A percentile compares a stretch with the other conserved stretches of the same genome.
Conservation (phyloP, 1,140 invertebrate species). For the Nephotettix cincticeps region DNA sequence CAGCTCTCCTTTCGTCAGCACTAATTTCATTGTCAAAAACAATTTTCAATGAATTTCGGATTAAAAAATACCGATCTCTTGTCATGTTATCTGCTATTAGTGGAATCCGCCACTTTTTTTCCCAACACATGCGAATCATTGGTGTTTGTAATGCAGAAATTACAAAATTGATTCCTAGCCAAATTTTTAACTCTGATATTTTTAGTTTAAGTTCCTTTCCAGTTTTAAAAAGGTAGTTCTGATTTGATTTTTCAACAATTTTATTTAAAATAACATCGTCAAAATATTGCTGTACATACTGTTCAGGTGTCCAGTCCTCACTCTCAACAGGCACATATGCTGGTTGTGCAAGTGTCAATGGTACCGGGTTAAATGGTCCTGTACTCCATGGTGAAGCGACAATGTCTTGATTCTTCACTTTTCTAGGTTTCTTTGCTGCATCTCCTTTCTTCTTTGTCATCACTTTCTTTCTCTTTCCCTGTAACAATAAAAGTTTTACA, state of each 20-base stretch:
- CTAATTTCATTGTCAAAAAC: slow-evolving; percentile 11
- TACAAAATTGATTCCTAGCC: background rate
- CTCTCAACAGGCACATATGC: background rate
- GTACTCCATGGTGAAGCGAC: background rate
- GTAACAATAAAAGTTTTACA: background rate
- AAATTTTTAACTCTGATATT: background rate
- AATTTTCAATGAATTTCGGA: background rate
- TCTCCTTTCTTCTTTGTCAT: background rate
- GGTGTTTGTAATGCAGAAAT: background rate
- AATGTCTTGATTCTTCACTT: background rate
- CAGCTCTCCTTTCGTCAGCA: background rate
- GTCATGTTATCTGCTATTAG: background rate
- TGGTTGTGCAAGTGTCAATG: background rate
- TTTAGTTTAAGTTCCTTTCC: background rate
- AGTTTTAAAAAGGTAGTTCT: background rate
- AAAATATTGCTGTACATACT: background rate
- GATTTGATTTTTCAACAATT: background rate
- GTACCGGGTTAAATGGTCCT: background rate
- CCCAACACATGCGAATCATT: slow-evolving; percentile 7
- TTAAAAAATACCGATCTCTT: slow-evolving; percentile 1
- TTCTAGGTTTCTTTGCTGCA: background rate
- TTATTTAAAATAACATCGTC: background rate
- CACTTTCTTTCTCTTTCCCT: background rate
- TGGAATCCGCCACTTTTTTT: background rate
- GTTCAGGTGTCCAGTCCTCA: background rate